Evolutionary conservation across 2,888 invertebrate genomes (phyloP), one percentile per base, ranked within the genome.

Genomic region (Torymus texanus): DNA sequence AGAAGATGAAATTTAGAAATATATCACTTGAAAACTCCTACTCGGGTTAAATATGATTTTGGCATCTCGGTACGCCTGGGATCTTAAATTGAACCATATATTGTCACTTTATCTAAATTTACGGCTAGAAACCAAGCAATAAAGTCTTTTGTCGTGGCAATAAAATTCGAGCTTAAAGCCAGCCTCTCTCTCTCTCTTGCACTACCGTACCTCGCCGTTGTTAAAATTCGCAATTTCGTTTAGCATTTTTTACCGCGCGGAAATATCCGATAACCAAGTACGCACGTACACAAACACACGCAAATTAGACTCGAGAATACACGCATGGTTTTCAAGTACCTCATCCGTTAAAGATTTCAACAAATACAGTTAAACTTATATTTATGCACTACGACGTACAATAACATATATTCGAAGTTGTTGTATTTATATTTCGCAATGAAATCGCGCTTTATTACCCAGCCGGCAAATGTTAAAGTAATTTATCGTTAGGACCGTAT

Each of bases 131-230:
- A 41, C 14, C 13, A 21, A 63, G 71, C 71, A 65, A 65, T 71
- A 77, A 77, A 77, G 24, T 65, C 65, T 59, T 41, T 63, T 65
- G 77, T 71, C 58, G n/a, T 18, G 65, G 65, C 51, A 71, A 62
- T 77, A 77, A 77, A 71, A 65, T 63, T 29, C 18, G 11, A 70
- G 50, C 63, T 76, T 8, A 56, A 76, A 76, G 53, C 51, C 29
- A 56, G 41, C 41, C 41, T 41, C 41, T 41, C 41, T 41, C 41
- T 41, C 8, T 41, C 41, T 41, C 41, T 41, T 41, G 41, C 41
- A 41, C 41, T 41, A 8, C 41, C 41, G 13, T 2, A 55, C 58
- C 58, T 58, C 41, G 41, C 18, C 16, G 55, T 61, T 51, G 68
- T 70, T 76, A 62, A 76, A 70, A 76, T 70, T 70, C 56, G 41